A percentile compares a stretch with the other conserved stretches of the same genome.
Conservation (phyloP, 2,888 invertebrate genomes). For the Terebella lapidaria region DNA sequence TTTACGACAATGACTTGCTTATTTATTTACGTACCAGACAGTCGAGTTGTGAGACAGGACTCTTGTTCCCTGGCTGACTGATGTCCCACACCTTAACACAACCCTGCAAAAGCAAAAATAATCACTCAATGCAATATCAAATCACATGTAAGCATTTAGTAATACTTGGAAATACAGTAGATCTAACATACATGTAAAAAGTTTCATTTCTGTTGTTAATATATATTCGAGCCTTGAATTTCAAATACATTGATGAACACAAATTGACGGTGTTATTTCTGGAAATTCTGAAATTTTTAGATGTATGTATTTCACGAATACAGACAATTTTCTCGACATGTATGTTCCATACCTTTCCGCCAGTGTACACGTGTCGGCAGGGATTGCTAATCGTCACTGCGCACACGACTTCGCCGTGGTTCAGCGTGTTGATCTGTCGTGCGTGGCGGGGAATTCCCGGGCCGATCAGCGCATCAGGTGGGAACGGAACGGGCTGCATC, state of each 20-base stretch:
- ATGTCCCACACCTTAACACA: conserved; percentile 98
- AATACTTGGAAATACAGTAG: too few species aligned
- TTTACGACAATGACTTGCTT: too few species aligned
- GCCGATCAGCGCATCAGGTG: conserved; percentile 84
- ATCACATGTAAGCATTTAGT: too few species aligned
- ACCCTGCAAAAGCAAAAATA: conserved; percentile 61
- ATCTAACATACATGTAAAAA: too few species aligned
- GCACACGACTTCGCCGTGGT: conserved; percentile 95
- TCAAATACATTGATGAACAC: too few species aligned
- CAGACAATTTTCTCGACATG: too few species aligned
- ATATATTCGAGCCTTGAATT: too few species aligned
- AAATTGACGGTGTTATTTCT: too few species aligned
- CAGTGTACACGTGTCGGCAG: conserved; percentile 69
- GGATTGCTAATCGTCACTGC: conserved; percentile 83
- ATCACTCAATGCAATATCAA: too few species aligned
- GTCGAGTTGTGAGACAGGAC: conserved; percentile 81
- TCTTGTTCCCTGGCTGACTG: conserved; percentile 78
- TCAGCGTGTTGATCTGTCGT: conserved; percentile 80
- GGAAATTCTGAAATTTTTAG: too few species aligned
- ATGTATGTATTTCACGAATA: too few species aligned
- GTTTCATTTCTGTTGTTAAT: too few species aligned
- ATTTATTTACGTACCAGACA: conserved; percentile 75
- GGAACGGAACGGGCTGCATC: conserved; percentile 82
- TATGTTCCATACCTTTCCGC: conserved; percentile 74
- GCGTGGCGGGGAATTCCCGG: conserved; percentile 92